A percentile compares a stretch with the other conserved stretches of the same genome.
phyloP scores from a whole-genome alignment of 1,140 invertebrate species.

The Propsilocerus akamusi region DNA sequence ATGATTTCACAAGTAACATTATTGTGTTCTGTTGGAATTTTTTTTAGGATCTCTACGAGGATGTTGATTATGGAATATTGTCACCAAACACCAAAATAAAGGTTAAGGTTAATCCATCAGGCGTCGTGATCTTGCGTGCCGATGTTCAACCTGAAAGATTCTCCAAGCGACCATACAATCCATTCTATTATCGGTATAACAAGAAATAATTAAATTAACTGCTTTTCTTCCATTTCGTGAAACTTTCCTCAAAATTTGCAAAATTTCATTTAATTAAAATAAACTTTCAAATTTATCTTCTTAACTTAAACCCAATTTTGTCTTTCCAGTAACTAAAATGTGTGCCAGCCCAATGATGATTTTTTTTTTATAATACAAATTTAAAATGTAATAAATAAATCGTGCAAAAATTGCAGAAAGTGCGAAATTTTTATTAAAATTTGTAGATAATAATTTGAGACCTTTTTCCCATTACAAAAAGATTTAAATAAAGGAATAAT shows the following conservation, averaged over 20 bases:
- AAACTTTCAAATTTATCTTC: no score
- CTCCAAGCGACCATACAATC: constrained; percentile 35
- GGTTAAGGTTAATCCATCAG: constrained; percentile 86
- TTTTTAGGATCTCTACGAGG: constrained; percentile 65
- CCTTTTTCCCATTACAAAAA: no score
- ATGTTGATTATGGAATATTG: constrained; percentile 65
- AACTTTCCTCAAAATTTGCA: no score
- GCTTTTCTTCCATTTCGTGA: no score
- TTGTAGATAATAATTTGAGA: no score
- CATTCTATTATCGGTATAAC: constrained; percentile 18
- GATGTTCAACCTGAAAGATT: constrained; percentile 45
- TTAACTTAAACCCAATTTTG: no score
- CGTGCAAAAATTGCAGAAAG: no score
- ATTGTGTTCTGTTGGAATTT: constrained; percentile 8
- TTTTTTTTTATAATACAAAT: neutral
- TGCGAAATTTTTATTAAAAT: no score
- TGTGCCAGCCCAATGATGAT: neutral
- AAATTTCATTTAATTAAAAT: no score
- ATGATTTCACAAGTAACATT: constrained; percentile 9
- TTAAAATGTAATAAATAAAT: no score
- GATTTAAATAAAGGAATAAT: no score
- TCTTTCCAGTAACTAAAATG: no score
- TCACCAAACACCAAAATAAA: constrained; percentile 74
- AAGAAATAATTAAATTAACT: neutral
- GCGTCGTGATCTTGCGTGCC: constrained; percentile 65